Percentiles rank a stretch among this genome's conserved stretches.
Evolutionary conservation across 2,888 invertebrate species (phyloP).

Genomic region (Tetramorium bicarinatum): DNA sequence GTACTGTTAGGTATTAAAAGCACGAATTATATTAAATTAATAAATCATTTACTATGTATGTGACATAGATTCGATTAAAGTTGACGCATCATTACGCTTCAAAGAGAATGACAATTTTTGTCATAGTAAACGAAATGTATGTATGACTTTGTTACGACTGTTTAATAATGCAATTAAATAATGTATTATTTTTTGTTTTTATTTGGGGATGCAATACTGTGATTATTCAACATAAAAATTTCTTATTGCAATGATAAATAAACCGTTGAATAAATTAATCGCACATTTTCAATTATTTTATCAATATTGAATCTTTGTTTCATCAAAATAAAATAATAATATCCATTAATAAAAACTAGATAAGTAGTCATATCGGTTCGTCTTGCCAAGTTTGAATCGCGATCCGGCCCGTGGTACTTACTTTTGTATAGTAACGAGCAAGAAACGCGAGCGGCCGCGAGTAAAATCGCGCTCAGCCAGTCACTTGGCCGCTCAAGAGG

Average conservation of each 20-base stretch:
- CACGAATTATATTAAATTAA: background rate
- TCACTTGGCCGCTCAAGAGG: slow-evolving; percentile 63
- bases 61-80: background rate
- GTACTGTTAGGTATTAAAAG: background rate
- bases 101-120: background rate
- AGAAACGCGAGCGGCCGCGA: slow-evolving; percentile 51
- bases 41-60: background rate
- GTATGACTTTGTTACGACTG: background rate
- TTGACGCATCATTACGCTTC: background rate
- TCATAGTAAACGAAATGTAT: background rate
- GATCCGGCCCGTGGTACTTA: slow-evolving; percentile 26
- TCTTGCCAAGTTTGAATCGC: slow-evolving; percentile 41
- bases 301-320: background rate
- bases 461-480: slow-evolving; percentile 57
- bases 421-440: slow-evolving; percentile 45
- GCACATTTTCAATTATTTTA: background rate
- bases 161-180: background rate
- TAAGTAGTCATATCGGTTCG: slow-evolving; percentile 31
- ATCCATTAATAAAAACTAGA: background rate
- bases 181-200: background rate
- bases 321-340: slow-evolving; percentile 16
- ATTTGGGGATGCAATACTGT: background rate
- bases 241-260: background rate
- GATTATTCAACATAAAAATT: background rate
- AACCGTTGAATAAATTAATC: background rate